phyloP scores from a whole-genome alignment of 2,113 vertebrate species.

The Indicator maculatus region DNA sequence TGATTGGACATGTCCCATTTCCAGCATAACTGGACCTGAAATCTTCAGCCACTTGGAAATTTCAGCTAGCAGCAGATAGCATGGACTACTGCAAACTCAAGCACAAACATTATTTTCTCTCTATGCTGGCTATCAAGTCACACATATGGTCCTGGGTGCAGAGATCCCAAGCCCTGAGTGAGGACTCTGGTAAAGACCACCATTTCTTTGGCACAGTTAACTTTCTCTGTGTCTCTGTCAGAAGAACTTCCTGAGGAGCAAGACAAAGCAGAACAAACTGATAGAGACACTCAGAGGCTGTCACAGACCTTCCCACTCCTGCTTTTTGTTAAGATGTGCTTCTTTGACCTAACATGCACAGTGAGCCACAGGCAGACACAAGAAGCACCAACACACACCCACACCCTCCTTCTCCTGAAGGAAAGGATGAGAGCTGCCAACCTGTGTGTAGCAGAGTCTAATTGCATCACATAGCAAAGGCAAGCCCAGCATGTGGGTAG shows the following conservation, averaged over 20 bases:
- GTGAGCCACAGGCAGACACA: not conserved
- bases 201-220: not conserved
- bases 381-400: not conserved
- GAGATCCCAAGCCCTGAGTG: not conserved
- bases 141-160: not conserved
- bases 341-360: not conserved
- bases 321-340: not conserved
- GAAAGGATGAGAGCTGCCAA: not conserved
- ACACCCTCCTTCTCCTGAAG: not conserved
- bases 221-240: not conserved
- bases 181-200: not conserved
- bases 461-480: rapidly evolving
- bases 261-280: not conserved
- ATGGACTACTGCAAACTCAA: not conserved
- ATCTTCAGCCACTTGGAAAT: not conserved
- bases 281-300: not conserved
- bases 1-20: not conserved
- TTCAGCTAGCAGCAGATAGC: not conserved
- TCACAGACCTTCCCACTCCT: not conserved
- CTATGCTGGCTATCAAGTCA: not conserved
- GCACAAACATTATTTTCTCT: not conserved
- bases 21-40: not conserved
- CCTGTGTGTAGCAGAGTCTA: not conserved
- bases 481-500: not conserved
- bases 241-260: not conserved